Conservation (phyloP, 2,888 invertebrate genomes). For the Orchesellides sinensis region DNA sequence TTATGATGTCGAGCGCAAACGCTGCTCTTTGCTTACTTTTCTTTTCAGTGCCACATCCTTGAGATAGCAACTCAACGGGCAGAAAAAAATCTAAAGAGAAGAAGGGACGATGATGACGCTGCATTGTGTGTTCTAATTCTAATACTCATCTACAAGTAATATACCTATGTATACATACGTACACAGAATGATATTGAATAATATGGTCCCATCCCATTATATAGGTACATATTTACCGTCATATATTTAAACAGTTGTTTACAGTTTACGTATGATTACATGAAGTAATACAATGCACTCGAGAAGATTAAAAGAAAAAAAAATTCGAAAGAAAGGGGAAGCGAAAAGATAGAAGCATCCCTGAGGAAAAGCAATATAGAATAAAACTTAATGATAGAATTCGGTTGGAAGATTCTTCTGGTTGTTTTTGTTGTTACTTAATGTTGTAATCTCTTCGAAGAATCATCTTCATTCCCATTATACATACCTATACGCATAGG, state of each 20-base stretch:
- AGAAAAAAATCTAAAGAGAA: neutral
- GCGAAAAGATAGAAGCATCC: neutral
- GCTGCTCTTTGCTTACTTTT: constrained; percentile 16
- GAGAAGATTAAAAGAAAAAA: neutral
- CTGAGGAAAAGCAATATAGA: neutral
- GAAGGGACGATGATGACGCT: neutral
- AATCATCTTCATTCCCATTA: constrained; percentile 19
- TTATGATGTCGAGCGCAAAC: neutral
- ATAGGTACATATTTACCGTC: too few relatives aligned
- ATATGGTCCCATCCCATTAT: too few relatives aligned
- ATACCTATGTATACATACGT: neutral
- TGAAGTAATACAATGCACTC: neutral
- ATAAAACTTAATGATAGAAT: neutral
- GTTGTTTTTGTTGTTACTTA: neutral
- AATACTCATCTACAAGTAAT: neutral
- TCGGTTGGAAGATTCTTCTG: constrained; percentile 1
- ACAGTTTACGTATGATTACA: constrained; percentile 19
- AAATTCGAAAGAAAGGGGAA: neutral
- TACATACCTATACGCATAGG: too few relatives aligned
- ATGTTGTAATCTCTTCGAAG: constrained; percentile 1
- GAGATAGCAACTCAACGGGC: constrained; percentile 7
- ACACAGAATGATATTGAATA: too few relatives aligned
- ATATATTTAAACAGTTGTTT: too few relatives aligned
- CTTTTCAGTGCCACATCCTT: constrained; percentile 25
- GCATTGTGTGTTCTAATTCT: too few relatives aligned